Conservation (phyloP, 2,888 invertebrate species). For the Oligia latruncula region DNA sequence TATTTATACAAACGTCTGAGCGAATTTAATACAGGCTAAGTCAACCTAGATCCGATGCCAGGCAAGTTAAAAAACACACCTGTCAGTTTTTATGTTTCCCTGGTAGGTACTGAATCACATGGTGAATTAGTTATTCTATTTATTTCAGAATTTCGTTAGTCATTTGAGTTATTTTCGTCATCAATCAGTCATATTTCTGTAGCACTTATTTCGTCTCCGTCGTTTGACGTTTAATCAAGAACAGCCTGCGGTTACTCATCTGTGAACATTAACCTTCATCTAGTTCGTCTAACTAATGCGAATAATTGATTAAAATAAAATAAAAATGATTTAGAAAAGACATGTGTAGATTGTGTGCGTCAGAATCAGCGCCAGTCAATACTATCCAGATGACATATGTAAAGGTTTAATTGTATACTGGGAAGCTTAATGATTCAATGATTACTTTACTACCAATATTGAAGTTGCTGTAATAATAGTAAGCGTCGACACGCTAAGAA, state of each 20-base stretch:
- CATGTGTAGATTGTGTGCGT: conserved; percentile 18
- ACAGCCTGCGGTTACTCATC: conserved; percentile 48
- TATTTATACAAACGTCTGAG: conserved; percentile 50
- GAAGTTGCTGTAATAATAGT: neutral
- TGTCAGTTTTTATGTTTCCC: conserved; percentile 55
- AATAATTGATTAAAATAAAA: conserved; percentile 50
- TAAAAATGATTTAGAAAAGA: conserved; percentile 25
- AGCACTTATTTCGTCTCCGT: conserved; percentile 52
- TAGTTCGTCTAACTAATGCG: conserved; percentile 28
- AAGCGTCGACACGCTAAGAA: neutral
- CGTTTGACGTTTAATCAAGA: conserved; percentile 55
- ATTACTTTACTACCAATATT: neutral
- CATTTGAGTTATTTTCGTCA: conserved; percentile 54
- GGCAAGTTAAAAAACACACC: conserved; percentile 58
- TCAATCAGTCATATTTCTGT: conserved; percentile 49
- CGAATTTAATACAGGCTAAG: conserved; percentile 49
- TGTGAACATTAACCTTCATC: conserved; percentile 55
- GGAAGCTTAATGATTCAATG: neutral
- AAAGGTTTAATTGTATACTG: neutral
- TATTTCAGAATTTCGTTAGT: conserved; percentile 59
- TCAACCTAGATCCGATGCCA: conserved; percentile 51
- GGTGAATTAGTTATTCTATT: conserved; percentile 59
- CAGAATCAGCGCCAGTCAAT: conserved; percentile 20
- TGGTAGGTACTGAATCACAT: conserved; percentile 56
- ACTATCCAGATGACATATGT: neutral